A percentile compares a stretch with the other conserved stretches of the same genome.
Evolutionary conservation across 2,113 vertebrate genomes (phyloP).

Genomic region (Pituophis catenifer): DNA sequence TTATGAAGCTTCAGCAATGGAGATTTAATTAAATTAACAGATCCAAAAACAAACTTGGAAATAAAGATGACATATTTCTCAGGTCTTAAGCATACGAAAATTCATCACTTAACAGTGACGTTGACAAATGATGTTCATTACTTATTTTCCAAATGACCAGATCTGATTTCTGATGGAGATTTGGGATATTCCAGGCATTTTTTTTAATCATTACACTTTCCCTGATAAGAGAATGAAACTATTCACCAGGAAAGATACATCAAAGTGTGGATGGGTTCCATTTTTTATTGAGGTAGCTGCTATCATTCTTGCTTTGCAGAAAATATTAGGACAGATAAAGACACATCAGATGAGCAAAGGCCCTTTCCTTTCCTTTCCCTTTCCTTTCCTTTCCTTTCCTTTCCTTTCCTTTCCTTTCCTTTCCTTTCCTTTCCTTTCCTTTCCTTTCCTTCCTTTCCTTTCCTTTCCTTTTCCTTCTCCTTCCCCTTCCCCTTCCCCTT

Average conservation of each 20-base stretch:
- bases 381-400: background rate
- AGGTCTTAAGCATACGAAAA: constrained; percentile 58
- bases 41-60: constrained; percentile 54
- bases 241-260: constrained; percentile 9
- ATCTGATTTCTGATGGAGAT: constrained; percentile 64
- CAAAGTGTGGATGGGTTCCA: constrained; percentile 14
- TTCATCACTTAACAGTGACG: constrained; percentile 63
- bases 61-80: constrained; percentile 52
- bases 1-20: constrained; percentile 67
- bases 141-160: constrained; percentile 73
- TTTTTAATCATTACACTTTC: constrained; percentile 56
- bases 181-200: constrained; percentile 57
- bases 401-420: background rate
- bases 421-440: too few species aligned
- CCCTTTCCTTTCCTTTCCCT: background rate
- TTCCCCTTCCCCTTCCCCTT: background rate
- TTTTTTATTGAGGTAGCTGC: background rate
- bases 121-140: constrained; percentile 79
- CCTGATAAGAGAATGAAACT: constrained; percentile 36
- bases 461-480: background rate
- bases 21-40: constrained; percentile 79
- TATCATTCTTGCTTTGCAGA: background rate
- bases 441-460: background rate
- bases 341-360: background rate
- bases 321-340: background rate